Evolutionary conservation across 1,140 invertebrate species (phyloP), one percentile per base, ranked within the genome.

Genomic region (Drosophila repletoides): DNA sequence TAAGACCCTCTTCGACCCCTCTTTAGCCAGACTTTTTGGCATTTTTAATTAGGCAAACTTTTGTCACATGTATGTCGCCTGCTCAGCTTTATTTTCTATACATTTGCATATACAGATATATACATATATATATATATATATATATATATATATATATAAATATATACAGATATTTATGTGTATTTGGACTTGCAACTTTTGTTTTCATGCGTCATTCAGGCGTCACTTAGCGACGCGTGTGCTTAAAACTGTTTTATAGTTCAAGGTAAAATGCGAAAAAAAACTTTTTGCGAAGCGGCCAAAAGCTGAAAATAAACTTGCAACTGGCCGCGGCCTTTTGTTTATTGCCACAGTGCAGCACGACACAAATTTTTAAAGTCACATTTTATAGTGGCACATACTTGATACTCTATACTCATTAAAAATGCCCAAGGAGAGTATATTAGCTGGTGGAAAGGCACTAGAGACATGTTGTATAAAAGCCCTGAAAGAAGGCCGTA

Each of bases 261-360:
- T 88, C 83, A 88, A 88, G 83, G 83, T 88, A 75, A 88, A 61
- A 69, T 81, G 64, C 55, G 65, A 88, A 84, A 60, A n/a, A n/a
- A n/a, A n/a, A n/a, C n/a, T n/a, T 66, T 76, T 61, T 45, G 64
- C 59, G 48, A 56, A 52, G 41, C 66, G 26, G 15, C 41, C 46
- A 24, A 56, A 58, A 31, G 45, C 52, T 59, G 36, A 34, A 81
- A 81, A 72, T 68, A 64, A 72, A 74, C 71, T 60, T 59, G 60
- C 66, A 60, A 58, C 48, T 64, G 34, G 53, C 60, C 34, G 12
- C 53, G 26, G 48, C 53, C 33, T 53, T 60, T 66, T 55, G 53
- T 60, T 72, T 53, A 36, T 61, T 40, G 36, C 22, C 53, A 34
- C 51, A 40, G 34, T 21, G 14, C 40, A 19, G 14, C 58, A 43